Evolutionary conservation across 2,888 invertebrate genomes (phyloP).

Genomic region (Amiota communis): DNA sequence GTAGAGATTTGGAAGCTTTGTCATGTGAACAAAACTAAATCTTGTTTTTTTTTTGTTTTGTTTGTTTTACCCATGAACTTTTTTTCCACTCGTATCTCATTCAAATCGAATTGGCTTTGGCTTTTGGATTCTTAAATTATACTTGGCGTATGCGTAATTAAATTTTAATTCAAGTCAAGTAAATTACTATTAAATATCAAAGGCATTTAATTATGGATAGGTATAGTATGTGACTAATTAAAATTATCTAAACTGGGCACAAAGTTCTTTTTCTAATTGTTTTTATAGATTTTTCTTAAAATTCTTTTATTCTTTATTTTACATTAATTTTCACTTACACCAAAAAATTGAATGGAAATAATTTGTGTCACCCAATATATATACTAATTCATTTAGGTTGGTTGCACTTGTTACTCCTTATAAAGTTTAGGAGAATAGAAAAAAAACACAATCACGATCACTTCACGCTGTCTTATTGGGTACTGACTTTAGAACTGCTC

Average conservation of each 20-base stretch:
- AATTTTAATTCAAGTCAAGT: not conserved
- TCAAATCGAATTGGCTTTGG: no score
- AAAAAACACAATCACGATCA: slow-evolving; percentile 19
- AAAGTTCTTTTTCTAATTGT: slow-evolving; percentile 3
- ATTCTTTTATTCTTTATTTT: slow-evolving; percentile 13
- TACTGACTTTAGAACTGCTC: slow-evolving; percentile 70
- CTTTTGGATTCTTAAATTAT: not conserved
- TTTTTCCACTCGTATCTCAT: no score
- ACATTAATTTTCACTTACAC: slow-evolving; percentile 33
- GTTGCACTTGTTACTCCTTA: no score
- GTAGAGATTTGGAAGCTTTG: not conserved
- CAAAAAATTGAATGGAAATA: not conserved
- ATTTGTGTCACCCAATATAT: no score
- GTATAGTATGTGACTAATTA: not conserved
- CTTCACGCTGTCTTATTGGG: slow-evolving; percentile 63
- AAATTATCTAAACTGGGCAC: not conserved
- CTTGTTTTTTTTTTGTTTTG: not conserved
- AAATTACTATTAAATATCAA: no score
- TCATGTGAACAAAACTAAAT: slow-evolving; percentile 8
- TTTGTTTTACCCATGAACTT: not conserved
- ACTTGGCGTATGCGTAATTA: slow-evolving; percentile 23
- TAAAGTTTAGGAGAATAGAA: no score
- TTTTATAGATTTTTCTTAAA: not conserved
- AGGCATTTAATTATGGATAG: not conserved
- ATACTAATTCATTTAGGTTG: not conserved